Conservation (phyloP, 1,140 invertebrate species). For the Bombus vancouverensis region DNA sequence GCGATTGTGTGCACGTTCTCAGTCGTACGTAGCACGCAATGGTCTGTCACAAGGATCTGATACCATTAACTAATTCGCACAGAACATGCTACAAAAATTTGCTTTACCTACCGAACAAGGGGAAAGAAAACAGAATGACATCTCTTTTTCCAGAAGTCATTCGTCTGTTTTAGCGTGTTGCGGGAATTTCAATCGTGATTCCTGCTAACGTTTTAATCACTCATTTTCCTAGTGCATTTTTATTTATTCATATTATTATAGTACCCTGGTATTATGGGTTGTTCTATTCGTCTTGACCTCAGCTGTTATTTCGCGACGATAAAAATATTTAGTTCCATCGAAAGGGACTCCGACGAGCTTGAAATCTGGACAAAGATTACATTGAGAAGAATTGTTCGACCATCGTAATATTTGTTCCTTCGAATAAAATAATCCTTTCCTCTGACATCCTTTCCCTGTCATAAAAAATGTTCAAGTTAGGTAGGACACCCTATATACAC, state of each 20-base stretch:
- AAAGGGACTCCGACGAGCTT: no score
- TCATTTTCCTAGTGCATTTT: neutral
- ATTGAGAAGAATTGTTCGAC: no score
- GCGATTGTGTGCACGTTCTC: neutral
- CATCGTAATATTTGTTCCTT: no score
- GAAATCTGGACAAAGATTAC: no score
- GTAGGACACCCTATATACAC: neutral
- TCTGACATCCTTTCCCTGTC: no score
- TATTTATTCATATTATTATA: no score
- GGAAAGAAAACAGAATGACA: neutral
- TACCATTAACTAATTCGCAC: neutral
- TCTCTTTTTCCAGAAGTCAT: neutral
- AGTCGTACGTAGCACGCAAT: neutral
- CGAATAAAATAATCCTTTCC: no score
- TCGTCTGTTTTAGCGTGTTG: neutral
- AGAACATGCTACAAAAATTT: conserved; percentile 6
- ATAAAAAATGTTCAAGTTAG: no score
- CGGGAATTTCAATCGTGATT: neutral
- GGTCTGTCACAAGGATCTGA: neutral
- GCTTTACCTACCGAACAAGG: neutral
- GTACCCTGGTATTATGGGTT: no score
- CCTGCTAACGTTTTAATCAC: neutral
- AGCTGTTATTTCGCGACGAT: no score
- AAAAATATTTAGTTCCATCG: no score
- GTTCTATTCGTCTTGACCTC: no score